Percentiles rank a stretch among this genome's conserved stretches.
phyloP scores from a whole-genome alignment of 2,888 invertebrate genomes.

The Lasioglossum lativentre region DNA sequence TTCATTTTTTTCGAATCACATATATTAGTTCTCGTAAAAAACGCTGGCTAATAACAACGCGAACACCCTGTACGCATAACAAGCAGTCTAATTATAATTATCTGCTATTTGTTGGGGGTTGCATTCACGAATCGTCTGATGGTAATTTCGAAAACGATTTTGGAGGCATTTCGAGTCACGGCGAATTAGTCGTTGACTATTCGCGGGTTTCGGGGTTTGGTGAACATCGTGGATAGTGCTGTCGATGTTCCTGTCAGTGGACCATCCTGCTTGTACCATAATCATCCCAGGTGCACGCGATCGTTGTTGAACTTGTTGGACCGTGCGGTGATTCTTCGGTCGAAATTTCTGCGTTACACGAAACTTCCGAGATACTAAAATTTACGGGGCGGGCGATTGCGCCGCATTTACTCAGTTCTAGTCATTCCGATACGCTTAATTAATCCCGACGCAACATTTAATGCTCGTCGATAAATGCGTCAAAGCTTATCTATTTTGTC shows the following conservation, averaged over 20 bases:
- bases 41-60: too few relatives aligned
- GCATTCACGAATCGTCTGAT: not conserved
- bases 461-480: conserved; percentile 54
- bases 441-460: conserved; percentile 51
- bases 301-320: conserved; percentile 11
- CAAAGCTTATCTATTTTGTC: conserved; percentile 59
- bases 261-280: not conserved
- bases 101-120: too few relatives aligned
- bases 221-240: not conserved
- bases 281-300: not conserved
- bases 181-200: not conserved
- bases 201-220: not conserved
- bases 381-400: conserved; percentile 50
- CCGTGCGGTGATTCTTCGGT: conserved; percentile 30
- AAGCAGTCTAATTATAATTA: too few relatives aligned
- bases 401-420: conserved; percentile 48
- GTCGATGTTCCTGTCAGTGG: not conserved
- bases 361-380: conserved; percentile 25
- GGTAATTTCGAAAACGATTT: not conserved
- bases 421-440: conserved; percentile 57
- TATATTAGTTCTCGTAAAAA: too few relatives aligned
- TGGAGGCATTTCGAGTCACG: not conserved
- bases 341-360: conserved; percentile 30
- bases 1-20: too few relatives aligned
- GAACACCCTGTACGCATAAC: too few relatives aligned